These are phyloP conservation scores for Penaeus japonicus DNA, from an alignment of 1,140 invertebrate genomes.

Conservation along the genomic window DNA sequence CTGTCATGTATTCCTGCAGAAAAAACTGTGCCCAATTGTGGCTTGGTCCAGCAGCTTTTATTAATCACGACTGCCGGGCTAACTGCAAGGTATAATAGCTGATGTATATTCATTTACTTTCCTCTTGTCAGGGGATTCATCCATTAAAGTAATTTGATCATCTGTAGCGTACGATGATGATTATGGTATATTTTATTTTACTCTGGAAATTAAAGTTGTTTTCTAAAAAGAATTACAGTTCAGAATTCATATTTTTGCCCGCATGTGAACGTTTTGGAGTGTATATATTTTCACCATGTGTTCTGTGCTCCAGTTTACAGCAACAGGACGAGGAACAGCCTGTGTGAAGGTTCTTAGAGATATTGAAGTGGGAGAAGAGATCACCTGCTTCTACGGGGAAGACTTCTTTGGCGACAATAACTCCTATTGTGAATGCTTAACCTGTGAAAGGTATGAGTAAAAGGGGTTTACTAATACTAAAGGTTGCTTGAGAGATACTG, in stretches of 20 bases:
- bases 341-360: conserved; percentile 96
- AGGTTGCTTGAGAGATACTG: too few relatives aligned
- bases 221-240: too few relatives aligned
- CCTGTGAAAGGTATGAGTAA: conserved; percentile 81
- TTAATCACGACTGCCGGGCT: conserved; percentile 97
- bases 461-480: not conserved
- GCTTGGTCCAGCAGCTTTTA: conserved; percentile 98
- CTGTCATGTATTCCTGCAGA: conserved; percentile 97
- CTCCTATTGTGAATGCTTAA: conserved; percentile 96
- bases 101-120: too few relatives aligned
- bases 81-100: conserved; percentile 79
- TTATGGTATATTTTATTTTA: not conserved
- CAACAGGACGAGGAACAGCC: conserved; percentile 93
- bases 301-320: conserved; percentile 79
- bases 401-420: conserved; percentile 99
- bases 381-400: conserved; percentile 98
- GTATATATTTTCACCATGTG: not conserved
- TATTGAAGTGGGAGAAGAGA: conserved; percentile 95
- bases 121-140: too few relatives aligned
- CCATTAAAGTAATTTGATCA: too few relatives aligned
- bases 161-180: not conserved
- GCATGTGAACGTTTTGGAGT: too few relatives aligned
- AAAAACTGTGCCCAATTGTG: conserved; percentile 99
- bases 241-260: too few relatives aligned
- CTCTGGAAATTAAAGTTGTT: too few relatives aligned